Percentiles rank a stretch among this genome's conserved stretches.
Conservation (phyloP, 2,797 vertebrate genomes). For the Girardinus metallicus region DNA sequence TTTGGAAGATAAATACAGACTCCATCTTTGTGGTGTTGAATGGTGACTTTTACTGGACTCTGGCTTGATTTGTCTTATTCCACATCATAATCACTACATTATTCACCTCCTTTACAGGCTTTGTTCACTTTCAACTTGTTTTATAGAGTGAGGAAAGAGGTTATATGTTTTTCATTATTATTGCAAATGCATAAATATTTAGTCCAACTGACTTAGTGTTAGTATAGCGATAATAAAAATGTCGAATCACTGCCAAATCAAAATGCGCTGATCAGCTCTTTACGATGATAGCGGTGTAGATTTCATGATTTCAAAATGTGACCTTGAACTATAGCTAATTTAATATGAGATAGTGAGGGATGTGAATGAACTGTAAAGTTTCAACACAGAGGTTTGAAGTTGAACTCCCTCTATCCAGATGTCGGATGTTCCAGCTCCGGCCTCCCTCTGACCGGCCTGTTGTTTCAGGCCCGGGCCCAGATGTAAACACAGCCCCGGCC, state of each 20-base stretch:
- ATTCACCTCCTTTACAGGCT: not conserved
- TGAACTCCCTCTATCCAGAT: constrained; percentile 76
- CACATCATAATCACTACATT: not conserved
- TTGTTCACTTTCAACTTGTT: not conserved
- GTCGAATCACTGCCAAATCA: not conserved
- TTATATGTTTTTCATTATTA: not conserved
- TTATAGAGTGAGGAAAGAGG: not conserved
- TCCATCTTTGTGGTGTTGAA: not conserved
- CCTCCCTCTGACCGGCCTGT: constrained; percentile 78
- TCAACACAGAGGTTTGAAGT: constrained; percentile 56
- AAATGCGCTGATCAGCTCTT: not conserved
- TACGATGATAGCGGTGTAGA: not conserved
- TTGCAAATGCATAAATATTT: not conserved
- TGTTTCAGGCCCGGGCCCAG: constrained; percentile 82
- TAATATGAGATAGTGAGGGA: constrained; percentile 37
- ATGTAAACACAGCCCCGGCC: constrained; percentile 85
- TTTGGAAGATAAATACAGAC: not conserved
- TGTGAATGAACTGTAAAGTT: constrained; percentile 51
- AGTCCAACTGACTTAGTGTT: not conserved
- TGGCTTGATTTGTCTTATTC: not conserved
- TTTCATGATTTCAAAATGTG: constrained; percentile 11
- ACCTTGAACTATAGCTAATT: constrained; percentile 25
- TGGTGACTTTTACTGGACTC: not conserved
- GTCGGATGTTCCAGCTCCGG: constrained; percentile 73
- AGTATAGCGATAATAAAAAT: not conserved